Base-by-base conservation (phyloP, 2,113 vertebrate genomes). In the Pristiophorus japonicus region DNA sequence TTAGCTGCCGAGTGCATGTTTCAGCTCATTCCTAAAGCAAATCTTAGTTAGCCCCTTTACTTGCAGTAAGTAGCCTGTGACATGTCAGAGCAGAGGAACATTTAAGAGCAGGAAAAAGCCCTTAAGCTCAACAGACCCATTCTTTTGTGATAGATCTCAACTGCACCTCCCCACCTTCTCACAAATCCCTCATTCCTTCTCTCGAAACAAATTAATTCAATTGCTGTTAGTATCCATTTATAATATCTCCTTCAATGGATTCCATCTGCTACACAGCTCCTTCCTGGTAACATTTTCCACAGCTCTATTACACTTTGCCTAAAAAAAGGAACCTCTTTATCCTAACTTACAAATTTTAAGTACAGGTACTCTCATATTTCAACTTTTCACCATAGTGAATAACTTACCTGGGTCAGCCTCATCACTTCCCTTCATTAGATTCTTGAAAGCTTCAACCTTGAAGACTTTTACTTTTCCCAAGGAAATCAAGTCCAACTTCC, bases 11-110 rank as follows among this genome's bases (percentile, higher is more conserved):
- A 62, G 34, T 92, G 59, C 22, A 63, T 38, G 59, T 92, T 92
- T 65, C 59, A 92, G 59, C 59, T 92, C n/a, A 92, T 65, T 92
- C 88, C 59, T 38, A 22, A 65, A 92, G 34, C n/a, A 90, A 90
- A 34, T 90, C 87, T 34, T 62, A 63, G 22, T 92, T 59, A 63
- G 88, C 59, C n/a, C 18, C 34, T 38, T 63, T 34, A 65, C 88
- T 92, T 65, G 30, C 27, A 42, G 59, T 20, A 91, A n/a, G 55
- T 90, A 59, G 51, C 27, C 47, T 34, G 27, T 20, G n/a, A 92
- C 88, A 38, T 63, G 59, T 92, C 18, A 38, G 59, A 63, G 88
- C 47, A 88, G 85, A 81, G 20, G 34, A 7, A 87, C 45, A 30
- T 88, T 34, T 30, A 14, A 88, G 47, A 34, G 51, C 59, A 92